Evolutionary conservation across 2,888 invertebrate genomes (phyloP).

Genomic region (Acleris emargana): DNA sequence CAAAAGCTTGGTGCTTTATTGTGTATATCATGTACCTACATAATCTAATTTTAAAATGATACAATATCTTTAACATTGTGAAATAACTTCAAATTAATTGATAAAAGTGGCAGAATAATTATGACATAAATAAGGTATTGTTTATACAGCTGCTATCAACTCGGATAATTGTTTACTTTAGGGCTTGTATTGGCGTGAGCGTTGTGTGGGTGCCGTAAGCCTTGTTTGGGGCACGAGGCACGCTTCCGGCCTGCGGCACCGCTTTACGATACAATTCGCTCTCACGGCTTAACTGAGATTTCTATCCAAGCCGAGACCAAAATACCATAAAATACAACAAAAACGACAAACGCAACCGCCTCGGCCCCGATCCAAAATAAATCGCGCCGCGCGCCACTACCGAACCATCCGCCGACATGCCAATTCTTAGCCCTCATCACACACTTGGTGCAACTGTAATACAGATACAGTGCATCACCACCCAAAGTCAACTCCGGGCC

Average conservation of each 20-base stretch:
- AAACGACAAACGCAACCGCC: constrained; percentile 57
- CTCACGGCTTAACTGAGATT: constrained; percentile 3
- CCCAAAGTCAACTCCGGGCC: not conserved
- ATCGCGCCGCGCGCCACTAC: constrained; percentile 41
- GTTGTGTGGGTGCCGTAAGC: not conserved
- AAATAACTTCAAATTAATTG: not conserved
- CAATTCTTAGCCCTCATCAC: constrained; percentile 10
- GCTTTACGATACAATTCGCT: not conserved
- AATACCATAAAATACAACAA: constrained; percentile 54
- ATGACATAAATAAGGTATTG: constrained; percentile 4
- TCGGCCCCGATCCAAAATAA: constrained; percentile 70
- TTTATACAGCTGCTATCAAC: constrained; percentile 19
- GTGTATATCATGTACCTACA: not conserved
- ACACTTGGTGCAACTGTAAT: not conserved
- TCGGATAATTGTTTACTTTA: not conserved
- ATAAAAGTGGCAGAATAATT: constrained; percentile 4
- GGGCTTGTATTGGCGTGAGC: not conserved
- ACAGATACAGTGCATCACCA: not conserved
- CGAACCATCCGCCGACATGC: constrained; percentile 32
- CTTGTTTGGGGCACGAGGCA: not conserved
- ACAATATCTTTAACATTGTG: not conserved
- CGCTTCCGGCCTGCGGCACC: not conserved
- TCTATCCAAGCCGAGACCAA: constrained; percentile 42
- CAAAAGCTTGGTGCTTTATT: not conserved
- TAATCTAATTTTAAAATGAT: not conserved